phyloP scores from a whole-genome alignment of 1,140 invertebrate genomes.

The Phortica variegata region DNA sequence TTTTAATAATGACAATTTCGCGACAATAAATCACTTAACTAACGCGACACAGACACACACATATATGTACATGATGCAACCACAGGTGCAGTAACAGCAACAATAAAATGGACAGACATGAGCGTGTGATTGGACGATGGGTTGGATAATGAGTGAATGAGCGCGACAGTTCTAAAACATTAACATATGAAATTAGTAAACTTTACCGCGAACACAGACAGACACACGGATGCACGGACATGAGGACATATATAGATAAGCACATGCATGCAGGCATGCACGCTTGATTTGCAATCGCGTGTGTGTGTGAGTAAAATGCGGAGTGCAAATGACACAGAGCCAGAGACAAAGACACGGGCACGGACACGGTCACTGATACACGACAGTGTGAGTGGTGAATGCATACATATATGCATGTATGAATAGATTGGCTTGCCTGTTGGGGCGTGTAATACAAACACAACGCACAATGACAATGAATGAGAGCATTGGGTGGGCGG shows the following conservation, averaged over 20 bases:
- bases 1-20: slow-evolving; percentile 53
- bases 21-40: slow-evolving; percentile 52
- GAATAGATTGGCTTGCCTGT: too few species aligned
- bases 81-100: neutral
- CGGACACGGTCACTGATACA: too few species aligned
- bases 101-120: neutral
- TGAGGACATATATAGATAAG: neutral
- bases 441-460: too few species aligned
- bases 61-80: neutral
- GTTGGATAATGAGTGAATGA: neutral
- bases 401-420: too few species aligned
- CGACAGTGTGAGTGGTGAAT: too few species aligned
- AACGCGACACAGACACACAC: slow-evolving; percentile 23
- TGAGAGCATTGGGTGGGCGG: too few species aligned
- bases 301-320: neutral
- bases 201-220: slow-evolving; percentile 2
- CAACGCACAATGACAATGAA: too few species aligned
- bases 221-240: neutral
- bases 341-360: too few species aligned
- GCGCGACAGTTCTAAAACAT: slow-evolving; percentile 40
- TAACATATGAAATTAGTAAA: slow-evolving; percentile 13
- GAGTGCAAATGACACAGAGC: too few species aligned
- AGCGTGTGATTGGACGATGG: neutral
- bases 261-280: neutral
- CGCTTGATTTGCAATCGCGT: neutral